Evolutionary conservation across 2,888 invertebrate species (phyloP).

Genomic region (Carpatolechia fugitivella): DNA sequence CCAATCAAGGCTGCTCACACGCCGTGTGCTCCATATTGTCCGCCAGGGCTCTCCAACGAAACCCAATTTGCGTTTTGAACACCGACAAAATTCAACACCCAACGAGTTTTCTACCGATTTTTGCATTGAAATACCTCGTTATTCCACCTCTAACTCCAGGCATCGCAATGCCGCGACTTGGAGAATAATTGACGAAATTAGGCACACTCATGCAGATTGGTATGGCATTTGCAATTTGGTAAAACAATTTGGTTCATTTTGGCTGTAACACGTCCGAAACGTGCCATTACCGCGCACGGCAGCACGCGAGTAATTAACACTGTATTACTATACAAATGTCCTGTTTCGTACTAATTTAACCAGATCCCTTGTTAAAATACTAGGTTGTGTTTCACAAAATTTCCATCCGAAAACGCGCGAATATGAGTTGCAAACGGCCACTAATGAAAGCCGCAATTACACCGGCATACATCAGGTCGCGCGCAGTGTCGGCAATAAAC

Average conservation of each 20-base stretch:
- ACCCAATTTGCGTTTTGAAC: conserved; percentile 30
- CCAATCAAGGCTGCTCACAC: conserved; percentile 16
- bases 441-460: conserved; percentile 53
- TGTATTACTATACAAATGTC: conserved; percentile 11
- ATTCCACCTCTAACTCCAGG: not conserved
- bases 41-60: conserved; percentile 22
- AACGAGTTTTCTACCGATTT: not conserved
- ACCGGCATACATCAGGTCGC: conserved; percentile 37
- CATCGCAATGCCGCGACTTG: too few species aligned
- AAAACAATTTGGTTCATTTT: conserved; percentile 2
- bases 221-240: conserved; percentile 4
- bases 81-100: conserved; percentile 14
- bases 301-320: conserved; percentile 7
- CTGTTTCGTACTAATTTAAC: conserved; percentile 10
- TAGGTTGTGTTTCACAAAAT: conserved; percentile 29
- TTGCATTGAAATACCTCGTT: not conserved
- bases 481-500: conserved; percentile 33
- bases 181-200: conserved; percentile 4
- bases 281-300: not conserved
- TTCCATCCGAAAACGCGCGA: conserved; percentile 36
- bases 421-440: conserved; percentile 46
- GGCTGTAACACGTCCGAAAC: not conserved
- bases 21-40: conserved; percentile 16
- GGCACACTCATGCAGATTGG: conserved; percentile 8
- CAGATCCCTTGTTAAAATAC: conserved; percentile 23